Conservation (phyloP, 2,113 vertebrate genomes). For the Eclectus roratus region DNA sequence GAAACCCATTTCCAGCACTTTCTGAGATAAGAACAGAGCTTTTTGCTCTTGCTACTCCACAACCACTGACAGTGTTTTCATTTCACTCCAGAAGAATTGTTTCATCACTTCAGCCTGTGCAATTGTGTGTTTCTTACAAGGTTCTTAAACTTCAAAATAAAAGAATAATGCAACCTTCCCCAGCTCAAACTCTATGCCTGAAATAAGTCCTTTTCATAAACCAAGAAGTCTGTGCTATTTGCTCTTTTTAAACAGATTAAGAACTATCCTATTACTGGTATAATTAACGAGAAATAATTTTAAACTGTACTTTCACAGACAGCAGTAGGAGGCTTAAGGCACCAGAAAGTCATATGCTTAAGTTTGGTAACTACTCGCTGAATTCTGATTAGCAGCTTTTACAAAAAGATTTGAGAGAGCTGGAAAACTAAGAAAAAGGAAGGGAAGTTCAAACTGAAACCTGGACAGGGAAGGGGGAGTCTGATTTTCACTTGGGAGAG, state of each 20-base stretch:
- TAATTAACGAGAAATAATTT: not conserved
- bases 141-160: not conserved
- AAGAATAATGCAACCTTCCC: not conserved
- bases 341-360: not conserved
- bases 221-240: not conserved
- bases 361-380: not conserved
- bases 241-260: not conserved
- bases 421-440: not conserved
- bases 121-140: not conserved
- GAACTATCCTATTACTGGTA: not conserved
- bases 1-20: not conserved
- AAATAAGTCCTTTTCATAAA: not conserved
- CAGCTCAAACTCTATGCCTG: not conserved
- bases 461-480: not conserved
- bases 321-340: not conserved
- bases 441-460: not conserved
- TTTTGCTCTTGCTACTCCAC: not conserved
- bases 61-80: not conserved
- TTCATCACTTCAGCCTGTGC: not conserved
- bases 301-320: not conserved
- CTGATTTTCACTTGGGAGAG: not conserved
- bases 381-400: not conserved
- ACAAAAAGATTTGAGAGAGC: not conserved
- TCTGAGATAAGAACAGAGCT: not conserved
- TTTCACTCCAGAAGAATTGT: not conserved